These are phyloP conservation scores for Rhamnusium bicolor DNA, from an alignment of 2,888 invertebrate genomes.

Conservation along the genomic window DNA sequence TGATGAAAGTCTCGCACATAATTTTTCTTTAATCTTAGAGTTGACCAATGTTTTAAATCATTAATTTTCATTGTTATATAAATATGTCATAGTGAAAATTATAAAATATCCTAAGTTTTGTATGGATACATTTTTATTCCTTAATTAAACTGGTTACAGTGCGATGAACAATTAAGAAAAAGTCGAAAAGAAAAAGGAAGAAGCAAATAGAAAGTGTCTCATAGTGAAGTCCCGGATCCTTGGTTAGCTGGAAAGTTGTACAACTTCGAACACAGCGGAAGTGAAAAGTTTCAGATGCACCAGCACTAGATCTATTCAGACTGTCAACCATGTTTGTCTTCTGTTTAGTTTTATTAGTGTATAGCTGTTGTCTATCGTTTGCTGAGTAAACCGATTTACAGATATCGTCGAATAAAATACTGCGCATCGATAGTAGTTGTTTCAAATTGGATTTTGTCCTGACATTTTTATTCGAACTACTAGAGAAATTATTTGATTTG, in stretches of 20 bases:
- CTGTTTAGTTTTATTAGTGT: conserved; percentile 43
- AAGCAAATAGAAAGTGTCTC: conserved; percentile 25
- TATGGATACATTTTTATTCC: neutral
- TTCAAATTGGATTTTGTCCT: conserved; percentile 23
- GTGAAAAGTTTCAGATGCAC: conserved; percentile 44
- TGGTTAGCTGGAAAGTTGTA: conserved; percentile 34
- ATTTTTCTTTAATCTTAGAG: neutral
- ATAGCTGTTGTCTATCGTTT: conserved; percentile 39
- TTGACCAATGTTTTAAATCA: neutral
- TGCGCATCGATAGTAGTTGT: conserved; percentile 1
- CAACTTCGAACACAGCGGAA: conserved; percentile 35
- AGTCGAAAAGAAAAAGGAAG: conserved; percentile 16
- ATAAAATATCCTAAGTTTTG: conserved; percentile 14
- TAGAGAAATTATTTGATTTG: conserved; percentile 29
- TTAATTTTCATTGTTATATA: neutral
- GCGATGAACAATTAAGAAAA: conserved; percentile 12
- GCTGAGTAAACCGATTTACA: conserved; percentile 39
- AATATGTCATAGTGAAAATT: neutral
- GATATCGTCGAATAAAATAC: conserved; percentile 32
- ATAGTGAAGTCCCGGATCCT: conserved; percentile 26
- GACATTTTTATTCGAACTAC: conserved; percentile 24
- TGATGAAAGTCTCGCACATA: neutral
- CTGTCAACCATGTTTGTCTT: conserved; percentile 41
- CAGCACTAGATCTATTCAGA: conserved; percentile 35
- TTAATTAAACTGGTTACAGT: conserved; percentile 14